Conservation (phyloP, 2,888 invertebrate genomes). For the Lasioglossum leucozonium region DNA sequence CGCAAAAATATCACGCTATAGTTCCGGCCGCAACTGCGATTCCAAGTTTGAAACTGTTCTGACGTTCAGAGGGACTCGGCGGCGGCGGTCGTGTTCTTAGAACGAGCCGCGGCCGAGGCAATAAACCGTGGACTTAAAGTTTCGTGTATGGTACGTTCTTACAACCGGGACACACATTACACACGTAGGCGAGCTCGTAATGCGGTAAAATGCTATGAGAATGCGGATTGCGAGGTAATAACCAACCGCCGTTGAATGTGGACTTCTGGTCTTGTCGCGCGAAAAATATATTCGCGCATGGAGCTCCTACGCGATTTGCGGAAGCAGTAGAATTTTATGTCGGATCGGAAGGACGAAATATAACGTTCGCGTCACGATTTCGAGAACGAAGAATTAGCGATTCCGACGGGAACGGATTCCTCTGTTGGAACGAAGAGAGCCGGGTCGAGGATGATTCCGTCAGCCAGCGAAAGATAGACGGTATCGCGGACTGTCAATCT, state of each 20-base stretch:
- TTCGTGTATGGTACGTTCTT: conserved; percentile 57
- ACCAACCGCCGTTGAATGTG: conserved; percentile 32
- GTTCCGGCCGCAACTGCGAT: conserved; percentile 27
- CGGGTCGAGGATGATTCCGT: not conserved
- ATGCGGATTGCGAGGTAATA: conserved; percentile 45
- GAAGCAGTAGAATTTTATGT: too few species aligned
- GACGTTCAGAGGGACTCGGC: conserved; percentile 24
- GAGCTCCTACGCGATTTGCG: not conserved
- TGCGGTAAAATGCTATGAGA: conserved; percentile 38
- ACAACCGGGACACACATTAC: conserved; percentile 45
- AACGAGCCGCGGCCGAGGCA: conserved; percentile 36
- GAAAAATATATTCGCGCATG: conserved; percentile 37
- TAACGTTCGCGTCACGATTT: not conserved
- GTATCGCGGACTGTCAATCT: conserved; percentile 60
- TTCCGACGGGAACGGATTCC: not conserved
- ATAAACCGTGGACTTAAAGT: conserved; percentile 53
- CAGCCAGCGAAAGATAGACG: conserved; percentile 2
- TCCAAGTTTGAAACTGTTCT: conserved; percentile 50
- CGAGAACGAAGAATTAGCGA: not conserved
- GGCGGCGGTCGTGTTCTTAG: conserved; percentile 35
- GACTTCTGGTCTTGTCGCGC: conserved; percentile 31
- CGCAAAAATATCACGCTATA: conserved; percentile 51
- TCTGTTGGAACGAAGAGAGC: not conserved
- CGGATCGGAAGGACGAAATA: too few species aligned
- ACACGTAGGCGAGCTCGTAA: conserved; percentile 45